Evolutionary conservation across 2,888 invertebrate species (phyloP).

Genomic region (Drosophila buzzatii): DNA sequence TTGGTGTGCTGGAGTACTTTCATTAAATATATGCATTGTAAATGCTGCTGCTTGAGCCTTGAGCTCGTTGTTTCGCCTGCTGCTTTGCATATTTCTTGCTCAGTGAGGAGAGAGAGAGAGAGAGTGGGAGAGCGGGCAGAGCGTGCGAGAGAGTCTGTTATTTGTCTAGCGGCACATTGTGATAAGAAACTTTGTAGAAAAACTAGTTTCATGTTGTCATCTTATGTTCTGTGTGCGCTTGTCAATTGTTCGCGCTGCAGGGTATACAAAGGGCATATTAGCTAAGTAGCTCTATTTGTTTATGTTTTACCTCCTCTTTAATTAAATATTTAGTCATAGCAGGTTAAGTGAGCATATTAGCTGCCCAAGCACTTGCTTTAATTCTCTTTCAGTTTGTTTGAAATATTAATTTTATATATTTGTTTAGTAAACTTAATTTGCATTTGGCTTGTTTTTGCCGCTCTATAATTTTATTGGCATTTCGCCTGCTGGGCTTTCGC

Average conservation of each 20-base stretch:
- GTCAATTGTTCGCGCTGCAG: slow-evolving; percentile 48
- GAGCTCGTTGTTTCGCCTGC: slow-evolving; percentile 28
- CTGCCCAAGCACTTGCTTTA: not conserved
- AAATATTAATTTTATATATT: not conserved
- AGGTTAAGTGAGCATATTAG: not conserved
- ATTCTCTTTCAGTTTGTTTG: not conserved
- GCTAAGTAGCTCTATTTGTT: not conserved
- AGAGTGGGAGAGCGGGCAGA: too few species aligned
- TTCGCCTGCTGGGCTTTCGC: not conserved
- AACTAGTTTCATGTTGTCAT: slow-evolving; percentile 64
- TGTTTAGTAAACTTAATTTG: not conserved
- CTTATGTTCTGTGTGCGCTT: slow-evolving; percentile 50
- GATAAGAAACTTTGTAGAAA: slow-evolving; percentile 58
- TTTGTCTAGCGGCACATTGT: slow-evolving; percentile 55
- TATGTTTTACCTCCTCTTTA: too few species aligned
- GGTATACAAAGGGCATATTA: slow-evolving; percentile 9
- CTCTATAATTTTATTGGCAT: slow-evolving; percentile 1
- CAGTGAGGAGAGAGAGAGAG: not conserved
- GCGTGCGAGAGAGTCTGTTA: slow-evolving; percentile 20
- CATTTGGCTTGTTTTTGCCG: not conserved
- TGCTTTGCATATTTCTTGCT: slow-evolving; percentile 63
- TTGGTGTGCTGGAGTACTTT: slow-evolving; percentile 56
- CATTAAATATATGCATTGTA: slow-evolving; percentile 77
- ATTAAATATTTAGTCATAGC: not conserved
- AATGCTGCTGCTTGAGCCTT: slow-evolving; percentile 53